Conservation (phyloP, 2,113 vertebrate species). For the Herpailurus yagouaroundi region DNA sequence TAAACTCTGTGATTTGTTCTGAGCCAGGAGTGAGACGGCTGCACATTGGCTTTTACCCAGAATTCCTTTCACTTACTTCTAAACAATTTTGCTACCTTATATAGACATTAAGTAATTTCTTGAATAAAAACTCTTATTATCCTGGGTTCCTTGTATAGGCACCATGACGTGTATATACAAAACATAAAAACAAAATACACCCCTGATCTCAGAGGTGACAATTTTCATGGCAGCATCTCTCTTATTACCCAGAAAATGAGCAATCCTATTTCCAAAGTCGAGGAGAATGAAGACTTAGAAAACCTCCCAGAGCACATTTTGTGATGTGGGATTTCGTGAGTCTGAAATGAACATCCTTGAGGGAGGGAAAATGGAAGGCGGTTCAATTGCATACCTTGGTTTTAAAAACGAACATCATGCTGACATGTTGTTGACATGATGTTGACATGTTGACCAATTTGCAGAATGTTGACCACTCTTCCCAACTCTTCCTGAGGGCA, state of each 20-base stretch:
- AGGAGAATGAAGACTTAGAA: background rate
- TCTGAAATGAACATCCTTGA: background rate
- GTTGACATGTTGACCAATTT: background rate
- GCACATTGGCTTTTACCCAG: background rate
- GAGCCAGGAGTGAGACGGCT: background rate
- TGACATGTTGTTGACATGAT: background rate
- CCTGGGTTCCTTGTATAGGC: background rate
- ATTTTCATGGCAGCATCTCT: background rate
- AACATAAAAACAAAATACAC: background rate
- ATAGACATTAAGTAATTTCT: slow-evolving; percentile 19
- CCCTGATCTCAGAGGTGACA: background rate
- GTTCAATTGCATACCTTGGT: background rate
- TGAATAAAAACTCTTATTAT: background rate
- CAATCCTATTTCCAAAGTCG: background rate
- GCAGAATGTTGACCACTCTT: background rate
- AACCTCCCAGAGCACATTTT: background rate
- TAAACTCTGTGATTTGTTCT: background rate
- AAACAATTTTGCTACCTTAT: background rate
- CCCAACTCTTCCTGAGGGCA: background rate
- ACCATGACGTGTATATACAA: background rate
- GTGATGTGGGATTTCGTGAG: background rate
- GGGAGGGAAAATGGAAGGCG: background rate
- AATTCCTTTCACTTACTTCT: slow-evolving; percentile 15
- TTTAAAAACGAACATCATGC: background rate
- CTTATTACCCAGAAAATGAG: background rate